phyloP scores from a whole-genome alignment of 2,797 vertebrate genomes.

The Anguilla marmorata region DNA sequence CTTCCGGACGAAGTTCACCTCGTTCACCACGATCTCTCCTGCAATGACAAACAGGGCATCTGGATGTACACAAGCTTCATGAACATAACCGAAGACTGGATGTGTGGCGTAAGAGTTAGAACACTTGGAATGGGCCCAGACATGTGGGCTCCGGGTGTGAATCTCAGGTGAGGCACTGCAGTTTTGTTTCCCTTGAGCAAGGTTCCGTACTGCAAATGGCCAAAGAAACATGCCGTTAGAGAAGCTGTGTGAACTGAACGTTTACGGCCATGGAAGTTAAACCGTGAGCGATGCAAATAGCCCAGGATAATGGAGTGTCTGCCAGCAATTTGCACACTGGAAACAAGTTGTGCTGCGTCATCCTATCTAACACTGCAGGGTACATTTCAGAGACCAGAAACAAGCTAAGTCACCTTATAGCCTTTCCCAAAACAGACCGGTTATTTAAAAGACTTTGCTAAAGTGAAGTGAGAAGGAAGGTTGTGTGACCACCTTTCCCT shows the following conservation, averaged over 20 bases:
- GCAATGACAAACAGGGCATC: slow-evolving; percentile 19
- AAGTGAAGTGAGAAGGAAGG: background rate
- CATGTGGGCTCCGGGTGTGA: background rate
- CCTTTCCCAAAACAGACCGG: background rate
- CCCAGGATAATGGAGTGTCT: background rate
- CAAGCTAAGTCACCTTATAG: background rate
- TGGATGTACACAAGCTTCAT: slow-evolving; percentile 35
- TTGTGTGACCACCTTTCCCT: background rate
- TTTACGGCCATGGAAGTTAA: background rate
- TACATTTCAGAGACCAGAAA: background rate
- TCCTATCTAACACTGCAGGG: background rate
- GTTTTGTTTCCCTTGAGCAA: background rate
- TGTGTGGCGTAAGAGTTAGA: background rate
- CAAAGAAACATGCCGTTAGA: background rate
- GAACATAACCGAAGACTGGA: slow-evolving; percentile 2
- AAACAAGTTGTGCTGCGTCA: background rate
- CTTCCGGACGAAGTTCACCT: slow-evolving; percentile 96
- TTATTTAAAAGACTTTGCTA: background rate
- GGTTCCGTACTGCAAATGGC: background rate
- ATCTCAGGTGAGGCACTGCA: background rate
- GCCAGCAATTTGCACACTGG: background rate
- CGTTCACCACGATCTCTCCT: slow-evolving; percentile 99
- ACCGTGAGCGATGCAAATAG: background rate
- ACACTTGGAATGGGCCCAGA: background rate
- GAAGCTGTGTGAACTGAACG: background rate